A percentile compares a stretch with the other conserved stretches of the same genome.
Conservation (phyloP, 1,140 invertebrate genomes). For the Heliconius hewitsoni region DNA sequence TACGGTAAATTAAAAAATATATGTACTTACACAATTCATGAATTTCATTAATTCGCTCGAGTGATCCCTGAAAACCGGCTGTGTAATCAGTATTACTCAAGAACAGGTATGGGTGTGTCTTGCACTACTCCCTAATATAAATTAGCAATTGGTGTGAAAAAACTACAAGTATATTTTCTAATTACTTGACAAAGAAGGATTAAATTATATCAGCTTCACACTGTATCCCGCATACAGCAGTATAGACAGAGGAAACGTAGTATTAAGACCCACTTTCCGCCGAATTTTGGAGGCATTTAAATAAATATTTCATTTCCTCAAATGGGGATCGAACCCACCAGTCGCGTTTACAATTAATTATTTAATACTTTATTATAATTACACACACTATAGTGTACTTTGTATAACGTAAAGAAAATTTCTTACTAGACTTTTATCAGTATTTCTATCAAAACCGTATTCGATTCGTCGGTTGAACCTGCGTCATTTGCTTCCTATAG, state of each 20-base stretch:
- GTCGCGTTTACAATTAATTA: too few relatives aligned
- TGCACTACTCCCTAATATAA: slow-evolving; percentile 26
- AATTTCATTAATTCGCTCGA: slow-evolving; percentile 14
- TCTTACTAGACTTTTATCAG: not conserved
- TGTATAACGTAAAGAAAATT: not conserved
- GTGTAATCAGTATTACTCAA: slow-evolving; percentile 30
- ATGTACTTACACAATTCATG: not conserved
- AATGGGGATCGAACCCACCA: too few relatives aligned
- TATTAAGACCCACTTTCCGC: too few relatives aligned
- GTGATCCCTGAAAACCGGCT: slow-evolving; percentile 31
- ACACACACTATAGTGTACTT: too few relatives aligned
- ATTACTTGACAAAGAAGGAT: not conserved
- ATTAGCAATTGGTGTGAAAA: not conserved
- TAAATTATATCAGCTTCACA: too few relatives aligned
- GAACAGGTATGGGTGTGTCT: slow-evolving; percentile 33
- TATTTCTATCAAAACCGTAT: too few relatives aligned
- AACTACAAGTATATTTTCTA: not conserved
- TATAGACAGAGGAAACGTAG: too few relatives aligned
- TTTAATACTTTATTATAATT: too few relatives aligned
- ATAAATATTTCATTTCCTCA: too few relatives aligned
- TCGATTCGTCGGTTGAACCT: not conserved
- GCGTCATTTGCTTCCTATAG: not conserved
- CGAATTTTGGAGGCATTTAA: too few relatives aligned
- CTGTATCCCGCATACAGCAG: too few relatives aligned
- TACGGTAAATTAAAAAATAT: not conserved